These are phyloP conservation scores for Lota lota DNA, from an alignment of 2,113 vertebrate genomes.

Conservation along the genomic window DNA sequence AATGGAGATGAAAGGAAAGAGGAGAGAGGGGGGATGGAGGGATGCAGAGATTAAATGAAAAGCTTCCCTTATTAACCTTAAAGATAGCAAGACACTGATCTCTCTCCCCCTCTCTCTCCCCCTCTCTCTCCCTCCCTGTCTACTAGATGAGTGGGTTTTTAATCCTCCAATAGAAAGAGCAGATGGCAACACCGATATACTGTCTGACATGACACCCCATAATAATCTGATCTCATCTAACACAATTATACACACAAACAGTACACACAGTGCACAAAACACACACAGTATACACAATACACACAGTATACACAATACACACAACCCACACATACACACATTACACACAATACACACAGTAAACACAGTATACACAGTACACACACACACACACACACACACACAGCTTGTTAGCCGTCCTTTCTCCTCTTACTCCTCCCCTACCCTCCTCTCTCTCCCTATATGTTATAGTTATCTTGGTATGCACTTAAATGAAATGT, in stretches of 20 bases:
- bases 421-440: background rate
- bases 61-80: background rate
- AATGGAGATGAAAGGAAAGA: background rate
- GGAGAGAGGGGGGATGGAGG: background rate
- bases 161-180: background rate
- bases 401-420: background rate
- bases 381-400: background rate
- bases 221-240: background rate
- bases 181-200: too few species aligned
- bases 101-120: background rate
- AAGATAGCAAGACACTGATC: background rate
- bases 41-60: background rate
- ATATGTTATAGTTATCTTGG: too few species aligned
- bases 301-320: background rate
- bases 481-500: too few species aligned
- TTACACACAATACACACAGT: background rate
- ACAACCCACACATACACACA: background rate
- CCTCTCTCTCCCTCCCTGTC: too few species aligned
- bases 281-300: background rate
- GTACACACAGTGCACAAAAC: background rate
- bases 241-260: too few species aligned
- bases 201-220: background rate
- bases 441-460: too few species aligned
- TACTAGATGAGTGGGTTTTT: background rate
- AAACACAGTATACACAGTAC: background rate